Conservation (phyloP, 92 coral and sea anemone species). For the Phenganax stokvisi region DNA sequence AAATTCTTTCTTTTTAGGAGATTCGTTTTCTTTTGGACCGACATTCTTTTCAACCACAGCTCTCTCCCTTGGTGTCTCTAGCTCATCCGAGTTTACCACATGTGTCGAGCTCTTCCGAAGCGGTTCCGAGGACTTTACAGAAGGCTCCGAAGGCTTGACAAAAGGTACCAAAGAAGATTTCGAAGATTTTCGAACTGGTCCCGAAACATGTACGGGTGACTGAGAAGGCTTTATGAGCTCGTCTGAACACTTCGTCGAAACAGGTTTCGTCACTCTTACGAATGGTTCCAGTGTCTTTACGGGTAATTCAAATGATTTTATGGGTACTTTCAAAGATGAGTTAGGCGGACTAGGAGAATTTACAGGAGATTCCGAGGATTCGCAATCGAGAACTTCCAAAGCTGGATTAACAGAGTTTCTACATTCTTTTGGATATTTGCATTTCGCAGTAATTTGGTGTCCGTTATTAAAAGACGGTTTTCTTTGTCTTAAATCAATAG, state of each 20-base stretch:
- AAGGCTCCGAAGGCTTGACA: neutral
- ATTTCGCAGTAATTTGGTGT: neutral
- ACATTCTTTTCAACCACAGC: neutral
- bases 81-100: neutral
- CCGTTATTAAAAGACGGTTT: slow-evolving; percentile 4
- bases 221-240: too few relatives aligned
- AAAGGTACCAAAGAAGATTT: neutral
- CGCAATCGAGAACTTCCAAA: slow-evolving; percentile 9
- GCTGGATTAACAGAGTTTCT: neutral
- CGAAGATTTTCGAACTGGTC: too few relatives aligned
- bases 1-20: neutral
- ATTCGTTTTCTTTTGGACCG: neutral
- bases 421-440: neutral
- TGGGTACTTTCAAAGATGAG: neutral
- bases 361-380: neutral
- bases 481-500: neutral
- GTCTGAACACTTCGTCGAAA: too few relatives aligned
- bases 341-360: too few relatives aligned
- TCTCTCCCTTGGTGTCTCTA: neutral
- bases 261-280: neutral
- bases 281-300: neutral
- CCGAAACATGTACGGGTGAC: too few relatives aligned
- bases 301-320: neutral
- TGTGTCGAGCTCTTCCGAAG: neutral
- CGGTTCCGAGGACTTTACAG: neutral